Percentiles rank a stretch among this genome's conserved stretches.
Evolutionary conservation across 2,113 vertebrate genomes (phyloP).

Genomic region (Miniopterus natalensis): DNA sequence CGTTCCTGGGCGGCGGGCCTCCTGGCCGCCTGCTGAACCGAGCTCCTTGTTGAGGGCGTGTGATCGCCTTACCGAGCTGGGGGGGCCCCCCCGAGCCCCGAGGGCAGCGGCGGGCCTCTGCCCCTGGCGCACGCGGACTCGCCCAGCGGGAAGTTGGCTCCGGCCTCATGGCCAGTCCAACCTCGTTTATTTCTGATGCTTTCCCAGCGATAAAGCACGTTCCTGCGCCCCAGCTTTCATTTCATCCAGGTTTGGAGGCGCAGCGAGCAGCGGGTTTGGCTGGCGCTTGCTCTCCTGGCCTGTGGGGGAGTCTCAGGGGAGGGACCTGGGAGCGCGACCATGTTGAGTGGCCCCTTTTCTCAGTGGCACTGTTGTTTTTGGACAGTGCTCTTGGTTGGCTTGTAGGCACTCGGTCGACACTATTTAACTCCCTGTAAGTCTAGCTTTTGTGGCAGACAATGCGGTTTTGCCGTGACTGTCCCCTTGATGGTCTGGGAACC

Average conservation of each 20-base stretch:
- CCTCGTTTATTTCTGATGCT: accelerated
- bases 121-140: accelerated
- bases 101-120: not conserved
- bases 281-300: not conserved
- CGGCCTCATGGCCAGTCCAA: accelerated
- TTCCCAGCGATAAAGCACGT: accelerated
- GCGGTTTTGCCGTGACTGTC: accelerated
- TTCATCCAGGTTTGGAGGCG: too few species aligned
- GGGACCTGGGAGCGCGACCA: not conserved
- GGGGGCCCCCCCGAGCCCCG: accelerated
- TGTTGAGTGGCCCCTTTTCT: accelerated
- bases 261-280: accelerated
- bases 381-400: too few species aligned
- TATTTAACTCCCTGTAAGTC: not conserved
- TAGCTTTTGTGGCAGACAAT: accelerated
- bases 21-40: not conserved
- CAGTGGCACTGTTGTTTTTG: accelerated
- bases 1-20: not conserved
- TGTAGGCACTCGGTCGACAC: accelerated
- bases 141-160: accelerated
- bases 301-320: accelerated
- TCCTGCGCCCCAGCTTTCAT: not conserved
- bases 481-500: not conserved
- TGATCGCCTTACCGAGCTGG: accelerated
- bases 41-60: not conserved